Base-by-base conservation (phyloP, 2,888 invertebrate species). In the Pterobdella sp. region DNA sequence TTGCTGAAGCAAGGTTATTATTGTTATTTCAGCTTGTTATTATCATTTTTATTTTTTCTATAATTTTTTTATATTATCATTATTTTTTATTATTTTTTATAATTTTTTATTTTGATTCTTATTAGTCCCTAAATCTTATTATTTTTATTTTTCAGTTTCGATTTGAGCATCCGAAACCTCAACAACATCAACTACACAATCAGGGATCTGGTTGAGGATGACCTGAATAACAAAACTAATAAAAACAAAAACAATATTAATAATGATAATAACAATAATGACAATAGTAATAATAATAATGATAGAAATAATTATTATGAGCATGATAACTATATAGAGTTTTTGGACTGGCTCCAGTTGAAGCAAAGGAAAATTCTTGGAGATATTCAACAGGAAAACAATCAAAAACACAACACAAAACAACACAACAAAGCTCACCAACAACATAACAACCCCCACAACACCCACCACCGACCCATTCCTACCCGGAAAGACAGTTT, bases 101-200 rank as follows among this genome's bases (percentile, higher is more conserved):
- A n/a, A n/a, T n/a, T n/a, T n/a, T n/a, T n/a, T n/a, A n/a, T n/a
- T n/a, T n/a, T n/a, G n/a, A n/a, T n/a, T n/a, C n/a, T n/a, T n/a
- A n/a, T n/a, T n/a, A n/a, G n/a, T n/a, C n/a, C n/a, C n/a, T n/a
- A n/a, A n/a, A n/a, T n/a, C n/a, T n/a, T n/a, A n/a, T n/a, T n/a
- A n/a, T n/a, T n/a, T n/a, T n/a, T n/a, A n/a, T 56, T 26, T 56
- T 56, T 56, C n/a, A 56, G 60, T 22, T 22, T 56, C n/a, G 60
- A 56, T n/a, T 26, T 56, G 18, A 26, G n/a, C n/a, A 56, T 56
- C n/a, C 60, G 26, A 22, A 56, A 56, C 60, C 4, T 3, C 60
- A 56, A 56, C 60, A 56, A 56, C 60, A 3, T 56, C 3, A 22
- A 56, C 7, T n/a, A 56, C 26, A 18, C 10, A 42, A 42, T 42